These are phyloP conservation scores for Triops cancriformis DNA, from an alignment of 1,140 invertebrate genomes.

Conservation along the genomic window DNA sequence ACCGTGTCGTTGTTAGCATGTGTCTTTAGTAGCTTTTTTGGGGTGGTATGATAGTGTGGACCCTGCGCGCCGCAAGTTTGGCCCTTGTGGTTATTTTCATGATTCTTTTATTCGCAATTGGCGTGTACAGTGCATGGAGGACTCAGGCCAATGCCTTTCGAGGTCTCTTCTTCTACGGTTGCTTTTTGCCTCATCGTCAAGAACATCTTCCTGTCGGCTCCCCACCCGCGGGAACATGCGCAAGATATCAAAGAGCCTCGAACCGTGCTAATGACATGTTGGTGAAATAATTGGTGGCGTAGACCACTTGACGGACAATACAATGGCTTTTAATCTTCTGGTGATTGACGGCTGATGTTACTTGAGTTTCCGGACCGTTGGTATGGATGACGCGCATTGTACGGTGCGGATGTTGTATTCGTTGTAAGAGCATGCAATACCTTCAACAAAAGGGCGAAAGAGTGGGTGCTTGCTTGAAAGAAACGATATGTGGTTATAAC, in stretches of 20 bases:
- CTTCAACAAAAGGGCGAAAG: not conserved
- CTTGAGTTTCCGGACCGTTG: not conserved
- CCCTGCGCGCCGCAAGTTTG: not conserved
- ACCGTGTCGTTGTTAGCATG: not conserved
- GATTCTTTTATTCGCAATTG: not conserved
- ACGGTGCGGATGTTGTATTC: not conserved
- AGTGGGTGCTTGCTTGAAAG: not conserved
- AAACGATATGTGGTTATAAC: not conserved
- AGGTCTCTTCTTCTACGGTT: not conserved
- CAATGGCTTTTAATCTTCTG: not conserved
- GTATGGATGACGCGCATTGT: not conserved
- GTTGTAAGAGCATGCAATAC: not conserved
- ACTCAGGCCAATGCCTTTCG: not conserved
- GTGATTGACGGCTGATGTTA: not conserved
- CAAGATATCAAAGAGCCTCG: not conserved
- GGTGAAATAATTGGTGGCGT: not conserved
- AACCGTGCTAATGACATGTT: not conserved
- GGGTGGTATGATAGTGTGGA: not conserved
- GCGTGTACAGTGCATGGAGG: not conserved
- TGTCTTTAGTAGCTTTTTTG: not conserved
- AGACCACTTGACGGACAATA: constrained; percentile 8
- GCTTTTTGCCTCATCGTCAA: not conserved
- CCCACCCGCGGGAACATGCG: not conserved
- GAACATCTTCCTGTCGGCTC: not conserved
- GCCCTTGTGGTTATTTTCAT: not conserved